These are phyloP conservation scores for Stenotaenia linearis DNA, from an alignment of 2,888 invertebrate genomes.

Conservation along the genomic window DNA sequence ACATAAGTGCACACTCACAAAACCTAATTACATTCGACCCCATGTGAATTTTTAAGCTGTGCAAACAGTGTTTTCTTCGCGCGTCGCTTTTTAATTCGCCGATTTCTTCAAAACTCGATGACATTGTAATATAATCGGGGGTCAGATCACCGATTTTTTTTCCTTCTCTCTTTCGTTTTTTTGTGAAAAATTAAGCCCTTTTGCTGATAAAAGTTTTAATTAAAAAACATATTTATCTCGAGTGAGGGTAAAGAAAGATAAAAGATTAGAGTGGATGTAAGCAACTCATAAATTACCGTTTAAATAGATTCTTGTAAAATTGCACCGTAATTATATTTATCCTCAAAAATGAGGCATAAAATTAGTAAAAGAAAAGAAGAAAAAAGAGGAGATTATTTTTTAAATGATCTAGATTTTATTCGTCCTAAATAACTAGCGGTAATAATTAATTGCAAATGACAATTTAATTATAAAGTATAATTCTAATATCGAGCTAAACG, in stretches of 20 bases:
- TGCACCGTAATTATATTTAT: not conserved
- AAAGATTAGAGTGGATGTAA: not conserved
- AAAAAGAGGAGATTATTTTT: not conserved
- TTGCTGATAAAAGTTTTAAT: not conserved
- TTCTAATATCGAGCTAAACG: too few species aligned
- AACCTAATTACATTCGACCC: slow-evolving; percentile 23
- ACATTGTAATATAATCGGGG: not conserved
- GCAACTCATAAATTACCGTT: not conserved
- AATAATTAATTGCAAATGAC: too few species aligned
- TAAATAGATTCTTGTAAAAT: not conserved
- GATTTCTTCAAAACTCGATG: not conserved
- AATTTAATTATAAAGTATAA: too few species aligned
- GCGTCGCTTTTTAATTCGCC: not conserved
- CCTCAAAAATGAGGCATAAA: not conserved
- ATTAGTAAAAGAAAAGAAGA: not conserved
- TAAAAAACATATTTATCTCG: not conserved
- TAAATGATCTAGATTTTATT: not conserved
- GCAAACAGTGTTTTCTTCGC: not conserved
- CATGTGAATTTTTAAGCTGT: slow-evolving; percentile 17
- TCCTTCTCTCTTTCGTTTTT: not conserved
- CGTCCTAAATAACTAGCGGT: not conserved
- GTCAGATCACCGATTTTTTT: not conserved
- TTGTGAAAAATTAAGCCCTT: not conserved
- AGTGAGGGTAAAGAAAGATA: not conserved
- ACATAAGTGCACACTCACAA: slow-evolving; percentile 19